Base-by-base conservation (phyloP, 1,140 invertebrate species). In the Sitophilus oryzae region DNA sequence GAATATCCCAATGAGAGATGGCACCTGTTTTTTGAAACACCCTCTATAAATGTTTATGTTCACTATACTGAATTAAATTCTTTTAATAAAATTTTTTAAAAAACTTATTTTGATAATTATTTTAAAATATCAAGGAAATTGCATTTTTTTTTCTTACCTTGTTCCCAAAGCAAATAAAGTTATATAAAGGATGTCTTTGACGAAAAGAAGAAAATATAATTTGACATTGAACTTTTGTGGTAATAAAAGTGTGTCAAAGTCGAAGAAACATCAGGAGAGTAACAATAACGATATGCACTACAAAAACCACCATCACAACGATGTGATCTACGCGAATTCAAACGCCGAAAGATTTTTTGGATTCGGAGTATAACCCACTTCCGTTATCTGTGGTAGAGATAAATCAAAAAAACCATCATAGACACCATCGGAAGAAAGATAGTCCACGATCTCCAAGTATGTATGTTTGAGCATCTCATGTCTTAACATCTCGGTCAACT, bases 301-400 rank as follows among this genome's bases (percentile, higher is more conserved):
- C 47, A 49, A 25, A 48, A 47, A 55, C 35, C 37, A 22, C 40
- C 10, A 8, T 45, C 23, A 43, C 20, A 45, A 48, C 15, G 23
- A 58, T 34, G 58, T 55, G 19, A 65, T 67, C 43, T 67, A 67
- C 51, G 57, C 59, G 11, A 67, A 67, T 44, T 38, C 59, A 9
- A 14, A 34, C 14, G 50, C 48, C n/a, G n/a, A 41, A 58, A n/a
- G 65, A 65, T 10, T 30, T 21, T 22, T 56, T 62, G 18, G 68
- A 66, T 35, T 41, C 51, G 18, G 60, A 62, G 46, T 61, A 63
- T 60, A 68, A 66, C 60, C 58, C 42, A n/a, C 19, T 71, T 41
- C 69, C 69, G 20, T 56, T 71, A 36, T 66, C 64, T 67, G 67
- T 71, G 56, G 52, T 70, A 66, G 69, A 71, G 61, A 52, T 71